Base-by-base conservation (phyloP, 2,797 vertebrate species). In the Rhinophrynus dorsalis region DNA sequence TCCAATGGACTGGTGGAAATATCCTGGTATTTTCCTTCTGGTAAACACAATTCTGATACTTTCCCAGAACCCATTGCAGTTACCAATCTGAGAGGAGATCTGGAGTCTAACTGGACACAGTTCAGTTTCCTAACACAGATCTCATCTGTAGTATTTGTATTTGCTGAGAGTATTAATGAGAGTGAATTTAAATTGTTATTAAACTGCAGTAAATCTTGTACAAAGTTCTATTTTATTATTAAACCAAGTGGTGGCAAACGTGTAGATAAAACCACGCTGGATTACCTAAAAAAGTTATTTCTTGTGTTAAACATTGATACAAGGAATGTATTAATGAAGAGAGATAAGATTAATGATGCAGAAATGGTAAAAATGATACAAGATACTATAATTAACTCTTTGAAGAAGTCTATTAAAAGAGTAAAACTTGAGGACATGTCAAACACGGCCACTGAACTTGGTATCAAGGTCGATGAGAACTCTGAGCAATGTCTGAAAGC, bases 381-480 rank as follows among this genome's bases (percentile, higher is more conserved):
- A 0, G 21, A 40, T 0, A 74, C 61, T 0, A 7, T 82, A 13
- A 21, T 3, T 18, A 44, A 69, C 0, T 73, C 76, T 81, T 73
- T 74, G 21, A 79, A 54, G 44, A 85, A 67, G 27, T 88, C 74
- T 12, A 59, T 60, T 23, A 37, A 72, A 32, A 70, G 44, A 20
- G 54, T 88, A 13, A 88, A 84, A 3, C 60, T 94, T 47, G 88
- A 90, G 67, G 81, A 78, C 20, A 83, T 86, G 74, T 83, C 85
- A 1, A 74, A 74, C 1, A 37, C 17, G 0, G 88, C 89, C 4
- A 64, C 65, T 1, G 83, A 84, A 13, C 69, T 85, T 33, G 81
- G 83, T 17, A 71, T 93, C 5, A 64, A 56, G 10, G 78, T 93
- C 0, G 93, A 95, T 7, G 91, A 95, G 80, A 86, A 88, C 50